Evolutionary conservation across 2,888 invertebrate genomes (phyloP), one percentile per base, ranked within the genome.

Genomic region (Thymelicus sylvestris): DNA sequence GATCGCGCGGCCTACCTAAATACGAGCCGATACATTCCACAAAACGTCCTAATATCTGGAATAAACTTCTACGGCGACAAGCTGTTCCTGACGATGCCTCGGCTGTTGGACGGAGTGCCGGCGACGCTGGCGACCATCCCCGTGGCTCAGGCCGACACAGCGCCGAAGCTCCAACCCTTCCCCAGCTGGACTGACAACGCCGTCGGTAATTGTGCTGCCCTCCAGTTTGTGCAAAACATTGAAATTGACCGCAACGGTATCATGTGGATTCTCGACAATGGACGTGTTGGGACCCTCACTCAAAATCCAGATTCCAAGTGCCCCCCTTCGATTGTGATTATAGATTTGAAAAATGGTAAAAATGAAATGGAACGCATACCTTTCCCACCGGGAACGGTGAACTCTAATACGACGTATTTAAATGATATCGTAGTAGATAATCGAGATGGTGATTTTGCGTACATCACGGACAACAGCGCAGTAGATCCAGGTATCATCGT

Each of bases 351-450:
- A 75, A 91, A 92, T 31, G 94, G 95, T 72, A 94, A 94, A 31
- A 93, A 94, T 10, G 87, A 91, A 73, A 89, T 95, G 78, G 93
- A 94, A 63, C 94, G 94, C n/a, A 95, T 95, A 78, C 91, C 91
- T 12, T 95, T 97, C 79, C 95, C 96, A 0, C 80, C 92, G 7
- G 92, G 95, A 38, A 95, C 96, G 8, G 95, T 95, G 0, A 92
- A 94, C 31, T 87, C 89, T 0, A 94, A 94, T 55, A 94, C 93
- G 0, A 95, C 95, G 52, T 95, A 95, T 77, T 86, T 97, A 62
- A 96, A 96, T 81, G 97, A 97, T 82, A 92, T 97, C 62, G 97
- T 96, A 0, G 89, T 97, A 38, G 97, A 97, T 80, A 95, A 95
- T 82, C 94, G 96, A 48, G 95, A 95, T 81, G 95, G 95, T 70